Conservation (phyloP, 1,140 invertebrate genomes). For the Camponotus vicinus region DNA sequence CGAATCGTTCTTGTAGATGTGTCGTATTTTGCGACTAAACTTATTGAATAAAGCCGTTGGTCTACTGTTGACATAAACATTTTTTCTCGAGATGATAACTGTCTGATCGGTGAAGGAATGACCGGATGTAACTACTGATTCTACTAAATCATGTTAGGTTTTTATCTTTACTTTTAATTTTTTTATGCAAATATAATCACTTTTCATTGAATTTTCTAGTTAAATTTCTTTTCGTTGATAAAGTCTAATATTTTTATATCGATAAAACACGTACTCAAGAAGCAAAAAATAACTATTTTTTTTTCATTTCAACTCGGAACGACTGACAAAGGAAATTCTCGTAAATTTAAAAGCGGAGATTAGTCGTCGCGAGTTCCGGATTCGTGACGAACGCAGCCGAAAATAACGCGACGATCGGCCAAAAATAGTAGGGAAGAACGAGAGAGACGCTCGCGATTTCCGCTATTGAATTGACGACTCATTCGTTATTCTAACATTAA, state of each 20-base stretch:
- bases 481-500: conserved; percentile 26
- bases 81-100: background rate
- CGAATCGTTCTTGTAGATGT: background rate
- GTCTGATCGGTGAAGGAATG: background rate
- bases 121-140: background rate
- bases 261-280: background rate
- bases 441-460: conserved; percentile 20
- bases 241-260: background rate
- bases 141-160: background rate
- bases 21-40: background rate
- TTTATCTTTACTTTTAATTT: background rate
- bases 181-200: background rate
- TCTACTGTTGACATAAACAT: background rate
- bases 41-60: background rate
- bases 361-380: conserved; percentile 15
- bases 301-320: background rate
- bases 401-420: conserved; percentile 30
- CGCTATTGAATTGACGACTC: background rate
- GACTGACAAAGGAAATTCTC: background rate
- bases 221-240: background rate
- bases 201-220: background rate
- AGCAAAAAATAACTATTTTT: background rate
- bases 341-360: conserved; percentile 36
- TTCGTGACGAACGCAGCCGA: conserved; percentile 32
- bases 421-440: conserved; percentile 27